Evolutionary conservation across 1,140 invertebrate species (phyloP).

Genomic region (Plutomurus gul): DNA sequence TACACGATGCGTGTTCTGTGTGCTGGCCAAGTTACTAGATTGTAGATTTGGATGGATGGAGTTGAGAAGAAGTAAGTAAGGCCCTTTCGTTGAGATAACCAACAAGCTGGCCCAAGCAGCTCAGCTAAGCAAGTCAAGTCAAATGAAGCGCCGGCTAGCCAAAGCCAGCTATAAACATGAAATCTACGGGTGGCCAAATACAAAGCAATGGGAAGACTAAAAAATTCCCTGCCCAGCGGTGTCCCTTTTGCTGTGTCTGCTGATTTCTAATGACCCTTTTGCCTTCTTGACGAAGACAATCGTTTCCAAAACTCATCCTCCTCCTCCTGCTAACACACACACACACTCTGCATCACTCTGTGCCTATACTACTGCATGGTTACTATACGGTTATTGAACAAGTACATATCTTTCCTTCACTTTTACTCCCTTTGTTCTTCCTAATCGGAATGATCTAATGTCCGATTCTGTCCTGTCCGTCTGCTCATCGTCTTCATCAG

Average conservation of each 20-base stretch:
- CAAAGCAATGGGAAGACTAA: slow-evolving; percentile 43
- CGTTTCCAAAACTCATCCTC: slow-evolving; percentile 42
- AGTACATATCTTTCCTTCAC: neutral
- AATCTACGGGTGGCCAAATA: slow-evolving; percentile 50
- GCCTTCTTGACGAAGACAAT: slow-evolving; percentile 39
- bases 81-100: neutral
- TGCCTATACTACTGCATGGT: neutral
- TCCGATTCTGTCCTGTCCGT: slow-evolving; percentile 1
- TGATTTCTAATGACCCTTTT: slow-evolving; percentile 53
- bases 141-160: slow-evolving; percentile 33
- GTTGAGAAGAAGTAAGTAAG: neutral
- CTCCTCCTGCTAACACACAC: neutral
- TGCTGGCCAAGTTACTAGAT: too few species aligned
- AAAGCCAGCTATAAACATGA: slow-evolving; percentile 44
- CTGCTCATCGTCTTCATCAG: neutral
- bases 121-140: too few species aligned
- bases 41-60: too few species aligned
- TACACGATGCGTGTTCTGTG: neutral
- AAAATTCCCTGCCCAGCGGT: slow-evolving; percentile 51
- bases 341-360: neutral
- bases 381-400: too few species aligned
- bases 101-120: too few species aligned
- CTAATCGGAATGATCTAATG: neutral
- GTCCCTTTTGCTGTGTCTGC: slow-evolving; percentile 51
- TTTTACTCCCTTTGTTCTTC: neutral